Percentiles rank a stretch among this genome's conserved stretches.
Conservation (phyloP, 2,797 vertebrate genomes). For the Poecilia picta region DNA sequence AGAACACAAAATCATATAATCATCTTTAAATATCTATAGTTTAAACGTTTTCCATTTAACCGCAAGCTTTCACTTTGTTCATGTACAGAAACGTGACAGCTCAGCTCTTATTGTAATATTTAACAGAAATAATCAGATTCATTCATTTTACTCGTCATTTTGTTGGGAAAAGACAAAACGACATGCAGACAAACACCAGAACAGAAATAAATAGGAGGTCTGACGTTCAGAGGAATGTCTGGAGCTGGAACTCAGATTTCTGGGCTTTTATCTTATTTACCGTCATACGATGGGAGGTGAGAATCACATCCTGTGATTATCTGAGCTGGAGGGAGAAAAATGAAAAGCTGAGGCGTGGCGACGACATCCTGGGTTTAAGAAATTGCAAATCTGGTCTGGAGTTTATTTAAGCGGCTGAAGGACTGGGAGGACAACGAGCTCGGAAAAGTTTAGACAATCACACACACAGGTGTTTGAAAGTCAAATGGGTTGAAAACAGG, state of each 20-base stretch:
- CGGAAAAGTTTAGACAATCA: constrained; percentile 12
- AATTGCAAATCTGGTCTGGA: constrained; percentile 21
- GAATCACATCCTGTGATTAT: background rate
- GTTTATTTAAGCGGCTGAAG: background rate
- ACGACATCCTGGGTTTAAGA: background rate
- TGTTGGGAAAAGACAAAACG: constrained; percentile 16
- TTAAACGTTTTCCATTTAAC: constrained; percentile 53
- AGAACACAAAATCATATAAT: constrained; percentile 56
- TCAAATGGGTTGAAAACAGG: constrained; percentile 44
- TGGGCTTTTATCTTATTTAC: background rate
- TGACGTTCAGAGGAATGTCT: constrained; percentile 44
- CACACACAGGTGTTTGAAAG: constrained; percentile 32
- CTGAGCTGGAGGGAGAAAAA: background rate
- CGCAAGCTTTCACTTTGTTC: constrained; percentile 48
- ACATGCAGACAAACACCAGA: constrained; percentile 45
- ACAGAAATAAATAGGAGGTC: constrained; percentile 50
- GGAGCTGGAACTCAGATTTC: constrained; percentile 4
- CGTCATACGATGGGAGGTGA: background rate
- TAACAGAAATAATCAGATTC: constrained; percentile 35
- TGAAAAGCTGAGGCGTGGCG: no score
- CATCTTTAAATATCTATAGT: constrained; percentile 72
- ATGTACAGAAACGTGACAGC: constrained; percentile 56
- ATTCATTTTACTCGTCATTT: constrained; percentile 31
- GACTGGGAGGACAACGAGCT: background rate
- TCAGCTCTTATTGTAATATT: constrained; percentile 16